Conservation (phyloP, 2,797 vertebrate genomes). For the Okamejei kenojei region DNA sequence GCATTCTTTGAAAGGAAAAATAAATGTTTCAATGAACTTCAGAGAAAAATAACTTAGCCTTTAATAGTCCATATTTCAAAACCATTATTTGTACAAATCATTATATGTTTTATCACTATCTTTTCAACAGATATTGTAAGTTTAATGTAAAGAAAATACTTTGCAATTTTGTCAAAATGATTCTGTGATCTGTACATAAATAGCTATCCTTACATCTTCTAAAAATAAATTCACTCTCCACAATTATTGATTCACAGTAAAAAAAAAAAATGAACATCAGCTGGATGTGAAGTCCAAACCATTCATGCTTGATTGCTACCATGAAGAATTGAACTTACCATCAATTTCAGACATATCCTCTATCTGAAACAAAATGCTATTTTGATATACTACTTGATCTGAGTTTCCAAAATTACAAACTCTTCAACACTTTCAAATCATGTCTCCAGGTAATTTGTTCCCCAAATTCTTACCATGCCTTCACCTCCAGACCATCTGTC, state of each 20-base stretch:
- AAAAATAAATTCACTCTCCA: neutral
- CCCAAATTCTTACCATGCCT: too few relatives aligned
- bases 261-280: neutral
- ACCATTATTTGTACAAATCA: neutral
- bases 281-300: neutral
- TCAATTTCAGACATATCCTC: neutral
- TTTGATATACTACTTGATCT: neutral
- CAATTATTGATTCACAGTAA: neutral
- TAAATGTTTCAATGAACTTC: conserved; percentile 35
- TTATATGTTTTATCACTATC: neutral
- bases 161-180: neutral
- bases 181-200: neutral
- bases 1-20: conserved; percentile 70
- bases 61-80: neutral
- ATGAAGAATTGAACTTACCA: neutral
- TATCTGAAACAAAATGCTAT: neutral
- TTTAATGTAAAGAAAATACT: neutral
- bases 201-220: neutral
- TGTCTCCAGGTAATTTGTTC: too few relatives aligned
- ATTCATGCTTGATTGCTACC: neutral
- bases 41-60: neutral
- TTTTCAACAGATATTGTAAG: neutral
- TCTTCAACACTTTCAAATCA: neutral
- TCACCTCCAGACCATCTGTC: too few relatives aligned
- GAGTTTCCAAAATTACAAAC: neutral